Conservation (phyloP, 1,140 invertebrate genomes). For the Gonioctena quinquepunctata region DNA sequence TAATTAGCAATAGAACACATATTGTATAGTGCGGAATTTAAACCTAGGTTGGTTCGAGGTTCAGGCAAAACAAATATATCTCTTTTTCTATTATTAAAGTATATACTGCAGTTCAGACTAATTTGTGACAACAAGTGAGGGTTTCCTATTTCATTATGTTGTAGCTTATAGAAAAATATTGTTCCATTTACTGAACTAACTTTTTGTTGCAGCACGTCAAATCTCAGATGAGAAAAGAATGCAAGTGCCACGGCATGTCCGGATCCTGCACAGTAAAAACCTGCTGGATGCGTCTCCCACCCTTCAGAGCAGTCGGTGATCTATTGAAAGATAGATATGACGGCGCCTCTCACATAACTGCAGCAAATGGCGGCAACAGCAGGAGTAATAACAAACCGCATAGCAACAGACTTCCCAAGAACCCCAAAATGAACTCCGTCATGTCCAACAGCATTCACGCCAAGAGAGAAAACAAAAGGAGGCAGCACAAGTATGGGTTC, state of each 20-base stretch:
- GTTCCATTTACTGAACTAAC: too few relatives aligned
- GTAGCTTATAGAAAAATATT: too few relatives aligned
- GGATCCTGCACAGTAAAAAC: constrained; percentile 90
- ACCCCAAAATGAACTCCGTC: constrained; percentile 58
- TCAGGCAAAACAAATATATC: too few relatives aligned
- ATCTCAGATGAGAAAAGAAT: constrained; percentile 89
- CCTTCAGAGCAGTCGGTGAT: constrained; percentile 85
- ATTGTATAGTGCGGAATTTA: too few relatives aligned
- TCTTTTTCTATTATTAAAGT: too few relatives aligned
- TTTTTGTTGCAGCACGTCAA: constrained; percentile 81
- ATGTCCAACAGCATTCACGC: constrained; percentile 63
- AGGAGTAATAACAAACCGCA: constrained; percentile 55
- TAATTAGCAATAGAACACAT: too few relatives aligned
- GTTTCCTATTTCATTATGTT: too few relatives aligned
- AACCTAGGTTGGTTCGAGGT: too few relatives aligned
- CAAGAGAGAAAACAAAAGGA: constrained; percentile 58
- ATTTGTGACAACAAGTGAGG: too few relatives aligned
- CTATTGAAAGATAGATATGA: constrained; percentile 90
- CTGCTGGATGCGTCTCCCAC: constrained; percentile 88
- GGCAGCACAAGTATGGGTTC: constrained; percentile 74
- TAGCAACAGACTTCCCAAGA: constrained; percentile 43
- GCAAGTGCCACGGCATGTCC: constrained; percentile 93
- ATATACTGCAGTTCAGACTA: too few relatives aligned
- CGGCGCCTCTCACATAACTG: constrained; percentile 83
- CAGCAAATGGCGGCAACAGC: constrained; percentile 72